Evolutionary conservation across 2,888 invertebrate genomes (phyloP), one percentile per base, ranked within the genome.

Genomic region (Melangyna quadrimaculata): DNA sequence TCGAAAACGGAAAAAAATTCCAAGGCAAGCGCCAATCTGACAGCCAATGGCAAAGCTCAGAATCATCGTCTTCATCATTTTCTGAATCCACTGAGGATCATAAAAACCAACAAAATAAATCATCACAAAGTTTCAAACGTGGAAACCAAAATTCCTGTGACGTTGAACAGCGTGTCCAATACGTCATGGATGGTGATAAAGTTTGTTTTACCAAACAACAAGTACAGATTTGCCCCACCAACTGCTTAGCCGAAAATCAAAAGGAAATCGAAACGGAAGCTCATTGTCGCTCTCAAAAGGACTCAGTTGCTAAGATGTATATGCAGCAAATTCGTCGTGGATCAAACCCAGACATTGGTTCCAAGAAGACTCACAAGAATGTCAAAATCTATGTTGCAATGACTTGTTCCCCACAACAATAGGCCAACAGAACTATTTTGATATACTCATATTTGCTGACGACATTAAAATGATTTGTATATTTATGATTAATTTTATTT

Each of bases 171-270:
- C 94, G 94, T 89, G 93, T 94, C 0, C 94, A 94, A 88, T 94
- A 93, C 88, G 92, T 93, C 12, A 19, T 19, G 19, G 19, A 48
- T 10, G 45, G 19, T 55, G 93, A 94, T 88, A 92, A 92, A 82
- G 92, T 94, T 78, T 96, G 95, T 91, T 95, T 96, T 90, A 94
- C 94, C 19, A 19, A 5, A 91, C 93, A 12, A 14, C 93, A 94
- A 0, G 87, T 95, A 27, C 93, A 94, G 1, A 90, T 93, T 3
- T 96, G 96, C 91, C 92, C 92, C 74, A 89, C 91, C 0, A 91
- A 92, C 12, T 94, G 94, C 91, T 90, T 22, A 5, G 10, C 10
- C 12, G 19, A 48, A 19, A 22, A 45, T 93, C 6, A 89, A 89
- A 6, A 90, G 91, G 10, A 72, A 81, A 73, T 86, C 19, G 72